phyloP scores from a whole-genome alignment of 2,113 vertebrate species.

The Myrmophylax atrothorax region DNA sequence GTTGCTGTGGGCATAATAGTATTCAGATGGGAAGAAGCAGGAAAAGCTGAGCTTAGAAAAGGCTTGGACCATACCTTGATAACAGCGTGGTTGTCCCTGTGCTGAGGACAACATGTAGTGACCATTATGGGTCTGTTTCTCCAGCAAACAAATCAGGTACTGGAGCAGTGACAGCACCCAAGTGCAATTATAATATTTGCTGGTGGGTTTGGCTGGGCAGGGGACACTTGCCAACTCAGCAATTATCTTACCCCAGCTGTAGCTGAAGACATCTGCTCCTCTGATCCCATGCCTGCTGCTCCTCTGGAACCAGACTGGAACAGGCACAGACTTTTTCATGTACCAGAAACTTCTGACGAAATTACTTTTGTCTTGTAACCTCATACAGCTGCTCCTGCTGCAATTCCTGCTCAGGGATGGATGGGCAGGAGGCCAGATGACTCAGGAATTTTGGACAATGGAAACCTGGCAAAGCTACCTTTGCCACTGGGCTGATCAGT shows the following conservation, averaged over 20 bases:
- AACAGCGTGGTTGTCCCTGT: background rate
- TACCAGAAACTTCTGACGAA: background rate
- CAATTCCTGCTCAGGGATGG: background rate
- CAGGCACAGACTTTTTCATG: background rate
- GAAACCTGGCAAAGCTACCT: background rate
- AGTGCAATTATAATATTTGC: background rate
- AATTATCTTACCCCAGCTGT: background rate
- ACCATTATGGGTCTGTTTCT: background rate
- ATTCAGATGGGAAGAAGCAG: background rate
- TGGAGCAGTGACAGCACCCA: background rate
- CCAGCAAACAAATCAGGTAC: background rate
- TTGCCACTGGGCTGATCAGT: background rate
- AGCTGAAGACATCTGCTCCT: background rate
- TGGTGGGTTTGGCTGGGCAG: background rate
- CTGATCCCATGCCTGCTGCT: background rate
- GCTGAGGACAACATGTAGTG: accelerated
- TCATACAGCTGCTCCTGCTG: background rate
- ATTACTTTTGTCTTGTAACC: accelerated
- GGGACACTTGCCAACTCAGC: background rate
- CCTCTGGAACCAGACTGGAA: background rate
- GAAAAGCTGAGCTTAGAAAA: background rate
- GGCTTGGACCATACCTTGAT: background rate
- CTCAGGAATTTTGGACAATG: background rate
- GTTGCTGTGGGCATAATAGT: background rate
- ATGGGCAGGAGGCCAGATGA: background rate